Evolutionary conservation across 2,113 vertebrate genomes (phyloP).

Genomic region (Chaetorhynchus papuensis): DNA sequence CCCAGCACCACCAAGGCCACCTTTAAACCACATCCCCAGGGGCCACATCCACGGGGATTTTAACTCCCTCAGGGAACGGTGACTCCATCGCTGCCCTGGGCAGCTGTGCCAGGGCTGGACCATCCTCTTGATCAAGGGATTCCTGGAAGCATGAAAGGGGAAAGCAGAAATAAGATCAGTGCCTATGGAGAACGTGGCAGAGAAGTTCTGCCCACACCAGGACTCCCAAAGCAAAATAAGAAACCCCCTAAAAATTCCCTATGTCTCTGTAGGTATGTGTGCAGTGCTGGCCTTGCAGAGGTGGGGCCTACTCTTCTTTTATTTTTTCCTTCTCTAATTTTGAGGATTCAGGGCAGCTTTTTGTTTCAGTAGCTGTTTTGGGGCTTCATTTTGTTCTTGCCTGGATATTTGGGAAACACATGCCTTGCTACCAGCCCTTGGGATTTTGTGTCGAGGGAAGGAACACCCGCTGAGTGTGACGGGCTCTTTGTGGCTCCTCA

Average conservation of each 20-base stretch:
- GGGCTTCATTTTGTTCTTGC: not conserved
- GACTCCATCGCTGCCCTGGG: too few relatives aligned
- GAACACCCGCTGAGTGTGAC: not conserved
- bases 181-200: not conserved
- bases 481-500: not conserved
- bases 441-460: rapidly evolving
- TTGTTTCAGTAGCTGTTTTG: not conserved
- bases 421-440: rapidly evolving
- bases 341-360: not conserved
- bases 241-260: not conserved
- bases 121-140: not conserved
- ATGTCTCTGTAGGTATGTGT: rapidly evolving
- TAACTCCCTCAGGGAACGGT: not conserved
- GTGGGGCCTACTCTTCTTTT: not conserved
- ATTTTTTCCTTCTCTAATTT: not conserved
- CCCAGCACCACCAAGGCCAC: not conserved
- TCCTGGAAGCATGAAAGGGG: not conserved
- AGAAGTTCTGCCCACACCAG: not conserved
- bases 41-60: not conserved
- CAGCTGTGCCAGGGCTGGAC: not conserved
- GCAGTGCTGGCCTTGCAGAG: not conserved
- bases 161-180: not conserved
- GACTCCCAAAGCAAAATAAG: not conserved
- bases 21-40: not conserved
- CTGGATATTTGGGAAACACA: not conserved